phyloP scores from a whole-genome alignment of 2,888 invertebrate genomes.

The Adineta ricciae region DNA sequence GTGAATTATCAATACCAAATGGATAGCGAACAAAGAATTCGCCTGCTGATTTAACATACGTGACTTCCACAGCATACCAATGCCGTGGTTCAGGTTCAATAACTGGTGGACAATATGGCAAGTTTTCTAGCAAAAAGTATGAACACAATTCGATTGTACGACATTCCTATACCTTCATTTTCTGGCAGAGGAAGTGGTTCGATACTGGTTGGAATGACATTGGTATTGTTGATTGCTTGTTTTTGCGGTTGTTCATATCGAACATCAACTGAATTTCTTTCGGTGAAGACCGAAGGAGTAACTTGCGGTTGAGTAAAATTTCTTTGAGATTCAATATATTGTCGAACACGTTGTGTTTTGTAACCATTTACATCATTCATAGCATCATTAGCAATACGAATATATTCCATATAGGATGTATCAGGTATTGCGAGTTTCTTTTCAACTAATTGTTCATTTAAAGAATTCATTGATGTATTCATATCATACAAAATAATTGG shows the following conservation, averaged over 20 bases:
- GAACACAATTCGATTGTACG: too few relatives aligned
- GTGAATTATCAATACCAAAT: constrained; percentile 37
- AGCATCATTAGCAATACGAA: constrained; percentile 3
- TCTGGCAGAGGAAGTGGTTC: neutral
- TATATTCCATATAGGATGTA: neutral
- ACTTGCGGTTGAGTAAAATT: neutral
- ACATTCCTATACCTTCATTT: neutral
- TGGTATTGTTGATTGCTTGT: neutral
- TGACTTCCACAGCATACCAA: constrained; percentile 42
- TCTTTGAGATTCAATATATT: constrained; percentile 11
- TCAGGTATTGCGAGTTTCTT: neutral
- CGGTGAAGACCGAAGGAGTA: neutral
- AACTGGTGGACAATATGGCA: constrained; percentile 19
- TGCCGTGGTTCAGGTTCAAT: constrained; percentile 38
- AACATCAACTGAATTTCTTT: neutral
- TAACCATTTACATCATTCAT: neutral
- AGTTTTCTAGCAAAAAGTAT: neutral
- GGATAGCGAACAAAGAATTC: constrained; percentile 46
- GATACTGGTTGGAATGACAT: neutral
- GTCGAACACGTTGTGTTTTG: neutral
- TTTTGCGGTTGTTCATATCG: neutral
- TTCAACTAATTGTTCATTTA: neutral
- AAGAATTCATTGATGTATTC: neutral
- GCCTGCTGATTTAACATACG: constrained; percentile 40
- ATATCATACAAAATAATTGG: neutral